Percentiles rank a stretch among this genome's conserved stretches.
phyloP scores from a whole-genome alignment of 2,797 vertebrate species.

The Trachops cirrhosus region DNA sequence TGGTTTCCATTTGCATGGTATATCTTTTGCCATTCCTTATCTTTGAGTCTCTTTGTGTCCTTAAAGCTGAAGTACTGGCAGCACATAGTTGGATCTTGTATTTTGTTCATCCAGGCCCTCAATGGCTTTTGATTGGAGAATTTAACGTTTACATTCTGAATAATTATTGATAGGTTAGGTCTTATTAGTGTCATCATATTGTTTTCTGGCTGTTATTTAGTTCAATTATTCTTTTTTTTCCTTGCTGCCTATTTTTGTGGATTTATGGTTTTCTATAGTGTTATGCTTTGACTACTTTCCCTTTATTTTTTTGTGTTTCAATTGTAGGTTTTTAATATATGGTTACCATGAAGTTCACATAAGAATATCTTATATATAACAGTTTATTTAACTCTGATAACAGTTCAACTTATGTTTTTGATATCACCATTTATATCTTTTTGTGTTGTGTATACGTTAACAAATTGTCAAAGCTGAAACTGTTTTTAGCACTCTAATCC shows the following conservation, averaged over 20 bases:
- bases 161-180: not conserved
- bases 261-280: not conserved
- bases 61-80: not conserved
- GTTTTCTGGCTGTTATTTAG: not conserved
- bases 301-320: not conserved
- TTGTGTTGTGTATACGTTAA: not conserved
- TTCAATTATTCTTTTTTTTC: not conserved
- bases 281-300: not conserved
- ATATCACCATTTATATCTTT: not conserved
- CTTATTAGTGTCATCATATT: not conserved
- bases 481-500: not conserved
- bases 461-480: not conserved
- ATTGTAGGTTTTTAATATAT: too few species aligned
- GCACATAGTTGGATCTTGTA: not conserved
- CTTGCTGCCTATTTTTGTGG: not conserved
- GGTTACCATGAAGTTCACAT: not conserved
- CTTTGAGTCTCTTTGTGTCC: not conserved
- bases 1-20: not conserved
- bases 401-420: not conserved
- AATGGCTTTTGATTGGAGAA: not conserved
- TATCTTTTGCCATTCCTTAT: not conserved
- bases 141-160: not conserved
- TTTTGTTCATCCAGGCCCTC: not conserved
- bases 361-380: not conserved
- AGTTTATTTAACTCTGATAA: not conserved